phyloP scores from a whole-genome alignment of 2,797 vertebrate species.

The Harpagifer antarcticus region DNA sequence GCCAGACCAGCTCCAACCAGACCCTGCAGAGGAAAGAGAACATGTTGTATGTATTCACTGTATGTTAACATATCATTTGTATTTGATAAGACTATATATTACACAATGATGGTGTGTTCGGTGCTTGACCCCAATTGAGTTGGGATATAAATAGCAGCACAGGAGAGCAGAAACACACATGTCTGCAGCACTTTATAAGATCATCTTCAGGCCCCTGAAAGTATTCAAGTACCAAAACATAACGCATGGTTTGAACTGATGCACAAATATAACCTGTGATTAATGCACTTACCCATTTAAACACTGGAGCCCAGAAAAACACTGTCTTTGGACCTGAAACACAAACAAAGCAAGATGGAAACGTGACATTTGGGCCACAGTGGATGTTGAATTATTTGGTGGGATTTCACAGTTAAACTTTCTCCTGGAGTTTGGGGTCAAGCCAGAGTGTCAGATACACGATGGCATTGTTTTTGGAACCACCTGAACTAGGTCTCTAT shows the following conservation, averaged over 20 bases:
- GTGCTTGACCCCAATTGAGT: too few relatives aligned
- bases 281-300: slow-evolving; percentile 94
- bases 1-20: slow-evolving; percentile 94
- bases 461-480: too few relatives aligned
- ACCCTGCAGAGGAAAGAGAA: slow-evolving; percentile 79
- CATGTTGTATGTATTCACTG: not conserved
- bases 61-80: not conserved
- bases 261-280: not conserved
- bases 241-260: not conserved
- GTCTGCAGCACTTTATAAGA: not conserved
- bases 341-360: slow-evolving; percentile 21
- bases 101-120: not conserved
- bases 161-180: not conserved
- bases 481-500: too few relatives aligned
- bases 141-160: too few relatives aligned
- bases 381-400: not conserved
- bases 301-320: slow-evolving; percentile 98
- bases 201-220: not conserved
- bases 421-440: too few relatives aligned
- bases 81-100: not conserved
- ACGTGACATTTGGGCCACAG: not conserved
- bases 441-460: too few relatives aligned
- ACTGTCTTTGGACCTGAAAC: slow-evolving; percentile 94
- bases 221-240: not conserved
- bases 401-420: not conserved